Evolutionary conservation across 2,113 vertebrate species (phyloP), one percentile per base, ranked within the genome.

Genomic region (Oenanthe oenanthe): DNA sequence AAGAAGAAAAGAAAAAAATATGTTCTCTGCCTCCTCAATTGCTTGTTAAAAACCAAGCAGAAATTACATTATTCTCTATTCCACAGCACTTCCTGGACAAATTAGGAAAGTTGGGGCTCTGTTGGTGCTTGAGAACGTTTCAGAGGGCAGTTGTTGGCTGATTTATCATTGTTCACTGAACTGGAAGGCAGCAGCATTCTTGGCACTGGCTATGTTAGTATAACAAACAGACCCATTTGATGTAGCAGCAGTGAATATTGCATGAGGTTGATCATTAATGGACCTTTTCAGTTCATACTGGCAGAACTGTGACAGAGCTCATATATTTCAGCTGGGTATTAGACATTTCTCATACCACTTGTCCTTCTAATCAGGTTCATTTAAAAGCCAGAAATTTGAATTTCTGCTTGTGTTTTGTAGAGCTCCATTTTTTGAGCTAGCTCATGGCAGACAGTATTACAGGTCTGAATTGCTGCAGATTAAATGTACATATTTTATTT

Each of bases 231-330:
- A 96, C 56, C 70, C 92, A 73, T 95, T 97, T 96, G 95, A 96
- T 85, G 93, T 65, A 96, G 75, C 62, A 92, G 76, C 72, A 90
- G 94, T 98, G 97, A 98, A 98, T 98, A 98, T 97, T 98, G 67
- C 88, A 97, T 98, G 88, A 98, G 83, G 60, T 63, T 71, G 93
- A 94, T 72, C 75, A 92, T 97, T 98, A 98, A 97, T 92, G 93
- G 89, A 81, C 58, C 73, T 97, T 97, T 94, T 95, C 86, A 96
- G 91, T 97, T 79, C 60, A 67, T 25, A 7, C 47, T 94, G 75
- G 31, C 32, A 77, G 43, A 96, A 96, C 40, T 10, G 50, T 83
- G 56, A 97, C 94, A 88, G 43, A 51, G 43, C 75, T 97, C 38
- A 11, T 54, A 71, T 0, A 5, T 53, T 54, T 96, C 76, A 74